Percentiles rank a stretch among this genome's conserved stretches.
phyloP scores from a whole-genome alignment of 2,888 invertebrate genomes.

The Mantis religiosa region DNA sequence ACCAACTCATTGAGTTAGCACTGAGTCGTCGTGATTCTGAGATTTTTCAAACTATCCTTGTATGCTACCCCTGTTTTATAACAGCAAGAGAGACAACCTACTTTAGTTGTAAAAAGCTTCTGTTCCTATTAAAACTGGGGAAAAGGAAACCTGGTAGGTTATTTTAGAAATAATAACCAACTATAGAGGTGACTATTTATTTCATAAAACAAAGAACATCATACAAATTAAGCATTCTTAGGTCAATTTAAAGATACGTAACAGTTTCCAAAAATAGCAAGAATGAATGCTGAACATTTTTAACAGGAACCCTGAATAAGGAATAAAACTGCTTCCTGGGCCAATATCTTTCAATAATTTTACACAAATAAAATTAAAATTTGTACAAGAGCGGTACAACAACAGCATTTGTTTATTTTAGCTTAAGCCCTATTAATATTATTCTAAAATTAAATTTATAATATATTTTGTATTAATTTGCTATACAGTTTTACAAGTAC shows the following conservation, averaged over 20 bases:
- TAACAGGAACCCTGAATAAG: conserved; percentile 27
- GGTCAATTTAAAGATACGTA: conserved; percentile 19
- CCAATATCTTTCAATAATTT: conserved; percentile 1
- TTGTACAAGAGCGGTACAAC: conserved; percentile 5
- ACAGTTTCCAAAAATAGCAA: conserved; percentile 27
- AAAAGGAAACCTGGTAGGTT: not conserved
- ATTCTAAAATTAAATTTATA: conserved; percentile 5
- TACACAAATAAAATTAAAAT: not conserved
- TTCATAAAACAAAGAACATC: conserved; percentile 24
- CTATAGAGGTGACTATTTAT: conserved; percentile 12
- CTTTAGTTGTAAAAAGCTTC: too few relatives aligned
- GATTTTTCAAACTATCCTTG: too few relatives aligned
- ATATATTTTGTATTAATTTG: not conserved
- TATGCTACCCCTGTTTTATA: too few relatives aligned
- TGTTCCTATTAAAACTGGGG: too few relatives aligned
- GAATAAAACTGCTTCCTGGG: conserved; percentile 11
- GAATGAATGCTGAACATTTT: conserved; percentile 24
- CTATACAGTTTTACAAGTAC: conserved; percentile 5
- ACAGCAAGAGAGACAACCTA: too few relatives aligned
- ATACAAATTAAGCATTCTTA: conserved; percentile 26
- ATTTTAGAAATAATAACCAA: not conserved
- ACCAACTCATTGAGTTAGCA: too few relatives aligned
- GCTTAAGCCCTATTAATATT: conserved; percentile 7
- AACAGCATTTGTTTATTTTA: not conserved
- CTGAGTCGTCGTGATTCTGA: too few relatives aligned